phyloP scores from a whole-genome alignment of 2,113 vertebrate genomes.

The Peromyscus californicus region DNA sequence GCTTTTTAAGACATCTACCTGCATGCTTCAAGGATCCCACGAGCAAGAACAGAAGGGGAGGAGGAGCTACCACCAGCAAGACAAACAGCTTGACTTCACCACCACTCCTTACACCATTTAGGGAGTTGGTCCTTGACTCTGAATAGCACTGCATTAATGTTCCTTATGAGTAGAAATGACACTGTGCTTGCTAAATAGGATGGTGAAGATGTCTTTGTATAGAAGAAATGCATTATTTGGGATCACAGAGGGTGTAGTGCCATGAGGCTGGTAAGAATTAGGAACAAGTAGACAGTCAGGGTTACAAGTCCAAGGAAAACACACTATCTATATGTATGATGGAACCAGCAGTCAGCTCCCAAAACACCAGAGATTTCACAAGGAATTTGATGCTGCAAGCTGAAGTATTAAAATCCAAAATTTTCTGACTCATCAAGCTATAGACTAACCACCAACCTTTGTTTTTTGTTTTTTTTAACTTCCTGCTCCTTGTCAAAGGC shows the following conservation, averaged over 20 bases:
- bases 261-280: background rate
- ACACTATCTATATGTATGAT: background rate
- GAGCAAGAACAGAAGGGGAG: background rate
- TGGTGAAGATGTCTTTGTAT: background rate
- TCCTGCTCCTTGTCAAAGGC: background rate
- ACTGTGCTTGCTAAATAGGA: background rate
- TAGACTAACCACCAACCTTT: background rate
- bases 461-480: background rate
- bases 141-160: background rate
- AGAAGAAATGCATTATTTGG: slow-evolving; percentile 14
- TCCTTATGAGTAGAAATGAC: slow-evolving; percentile 31
- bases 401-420: background rate
- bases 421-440: background rate
- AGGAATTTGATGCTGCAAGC: background rate
- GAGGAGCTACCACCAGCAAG: background rate
- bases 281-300: background rate
- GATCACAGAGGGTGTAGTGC: background rate
- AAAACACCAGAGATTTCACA: background rate
- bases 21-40: background rate
- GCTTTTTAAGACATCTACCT: background rate
- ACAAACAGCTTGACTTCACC: background rate
- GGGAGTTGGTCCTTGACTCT: background rate
- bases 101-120: background rate
- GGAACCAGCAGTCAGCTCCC: background rate
- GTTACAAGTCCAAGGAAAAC: background rate